Evolutionary conservation across 2,113 vertebrate species (phyloP).

Genomic region (Hippocampus comes): DNA sequence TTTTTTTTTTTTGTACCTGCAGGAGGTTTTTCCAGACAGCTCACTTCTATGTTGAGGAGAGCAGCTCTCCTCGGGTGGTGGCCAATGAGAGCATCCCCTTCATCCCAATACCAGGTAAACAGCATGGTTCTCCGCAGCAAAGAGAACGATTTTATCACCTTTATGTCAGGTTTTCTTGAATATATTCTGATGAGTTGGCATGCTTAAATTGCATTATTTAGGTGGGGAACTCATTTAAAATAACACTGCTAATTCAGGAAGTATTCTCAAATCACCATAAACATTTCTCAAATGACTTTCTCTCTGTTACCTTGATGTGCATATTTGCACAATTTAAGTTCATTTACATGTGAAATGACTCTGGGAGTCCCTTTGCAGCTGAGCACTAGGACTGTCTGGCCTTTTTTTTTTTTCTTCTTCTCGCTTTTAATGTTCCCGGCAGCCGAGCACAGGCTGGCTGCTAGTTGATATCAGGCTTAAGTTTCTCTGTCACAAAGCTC

Average conservation of each 20-base stretch:
- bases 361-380: constrained; percentile 24
- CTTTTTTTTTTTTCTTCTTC: constrained; percentile 21
- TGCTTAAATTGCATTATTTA: constrained; percentile 10
- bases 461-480: constrained; percentile 55
- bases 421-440: constrained; percentile 42
- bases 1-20: constrained; percentile 40
- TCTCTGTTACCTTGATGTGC: constrained; percentile 25
- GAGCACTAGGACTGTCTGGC: constrained; percentile 18
- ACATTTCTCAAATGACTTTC: constrained; percentile 25
- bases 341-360: constrained; percentile 48
- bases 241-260: constrained; percentile 12
- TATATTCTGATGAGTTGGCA: not conserved
- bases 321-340: constrained; percentile 38
- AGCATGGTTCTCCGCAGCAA: not conserved
- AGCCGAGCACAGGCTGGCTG: constrained; percentile 42
- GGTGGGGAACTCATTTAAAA: not conserved
- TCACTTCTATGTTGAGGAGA: constrained; percentile 98
- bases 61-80: constrained; percentile 92
- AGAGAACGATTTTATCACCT: not conserved
- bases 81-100: constrained; percentile 94
- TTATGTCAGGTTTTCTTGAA: not conserved
- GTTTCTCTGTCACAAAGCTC: constrained; percentile 46
- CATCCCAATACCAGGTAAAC: constrained; percentile 94
- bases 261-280: constrained; percentile 15
- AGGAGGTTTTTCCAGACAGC: constrained; percentile 99